Evolutionary conservation across 2,797 vertebrate species (phyloP), one percentile per base, ranked within the genome.

Genomic region (Prunella strophiata): DNA sequence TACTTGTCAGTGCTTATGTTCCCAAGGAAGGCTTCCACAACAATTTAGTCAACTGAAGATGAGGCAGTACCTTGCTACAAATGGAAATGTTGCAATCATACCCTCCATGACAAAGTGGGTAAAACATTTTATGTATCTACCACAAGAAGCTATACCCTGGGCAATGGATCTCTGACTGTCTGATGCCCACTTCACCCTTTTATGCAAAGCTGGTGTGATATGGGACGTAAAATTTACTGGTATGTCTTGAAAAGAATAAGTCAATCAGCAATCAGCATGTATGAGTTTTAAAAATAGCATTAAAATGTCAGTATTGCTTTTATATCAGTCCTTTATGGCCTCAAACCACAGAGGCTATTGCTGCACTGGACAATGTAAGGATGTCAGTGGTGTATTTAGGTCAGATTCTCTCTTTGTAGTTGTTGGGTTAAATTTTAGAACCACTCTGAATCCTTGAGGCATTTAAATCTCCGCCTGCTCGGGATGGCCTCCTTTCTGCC

Each of bases 401-500:
- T 96, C 95, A 97, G 72, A 91, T 88, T 72, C 62, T 71, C 30
- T 67, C 55, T 95, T 94, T 91, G 91, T 89, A 94, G 87, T 67
- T 91, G 85, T 89, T 91, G 27, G 84, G 71, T 81, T 96, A 89
- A 91, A 91, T 91, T 93, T 96, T 91, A 93, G 95, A 96, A 79
- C 20, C 65, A 13, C 26, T 82, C 68, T 29, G 29, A 40, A 92
- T 88, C 89, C 94, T 78, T 34, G 70, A 93, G 94, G 85, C 89
- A 81, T 79, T 96, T 94, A 85, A 92, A 84, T 89, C 84, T 84
- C 95, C 2, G 4, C 88, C 92, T 94, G 52, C 52, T 62, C 88
- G 87, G 93, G 71, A 72, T 52, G 57, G 89, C 85, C 93, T 97
- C 91, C 90, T 96, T 87, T 86, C 91, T 88, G 91, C 78, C 66